phyloP scores from a whole-genome alignment of 2,888 invertebrate genomes.

The Omphaloscelis lunosa region DNA sequence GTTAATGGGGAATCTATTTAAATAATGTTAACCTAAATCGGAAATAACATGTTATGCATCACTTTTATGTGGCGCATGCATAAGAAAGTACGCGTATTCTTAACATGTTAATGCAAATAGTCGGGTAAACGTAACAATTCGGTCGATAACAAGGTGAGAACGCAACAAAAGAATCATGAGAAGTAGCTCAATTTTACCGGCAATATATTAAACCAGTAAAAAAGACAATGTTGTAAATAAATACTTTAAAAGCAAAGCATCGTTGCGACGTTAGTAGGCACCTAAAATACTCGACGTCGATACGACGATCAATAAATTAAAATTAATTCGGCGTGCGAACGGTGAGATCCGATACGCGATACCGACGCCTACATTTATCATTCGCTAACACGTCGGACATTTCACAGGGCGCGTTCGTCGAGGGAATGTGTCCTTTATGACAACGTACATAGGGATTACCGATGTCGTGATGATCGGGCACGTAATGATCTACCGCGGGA shows the following conservation, averaged over 20 bases:
- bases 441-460: constrained; percentile 78
- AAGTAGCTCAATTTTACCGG: constrained; percentile 61
- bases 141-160: constrained; percentile 47
- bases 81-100: constrained; percentile 48
- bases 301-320: constrained; percentile 91
- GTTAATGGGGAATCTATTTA: constrained; percentile 69
- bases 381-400: constrained; percentile 90
- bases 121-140: constrained; percentile 53
- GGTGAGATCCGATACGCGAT: constrained; percentile 90
- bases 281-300: constrained; percentile 89
- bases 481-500: constrained; percentile 83
- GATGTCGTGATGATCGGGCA: constrained; percentile 78
- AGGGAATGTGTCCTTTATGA: constrained; percentile 83
- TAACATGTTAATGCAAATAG: constrained; percentile 53
- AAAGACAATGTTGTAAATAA: constrained; percentile 78
- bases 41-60: constrained; percentile 50
- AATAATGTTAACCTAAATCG: constrained; percentile 67
- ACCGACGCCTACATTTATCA: constrained; percentile 91
- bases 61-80: constrained; percentile 36
- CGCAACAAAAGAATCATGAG: constrained; percentile 62
- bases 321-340: constrained; percentile 91
- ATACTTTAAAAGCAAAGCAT: constrained; percentile 83
- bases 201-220: constrained; percentile 71
- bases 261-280: constrained; percentile 85
- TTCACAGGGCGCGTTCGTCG: constrained; percentile 83